These are phyloP conservation scores for Ctenomys sociabilis DNA, from an alignment of 2,113 vertebrate species.

Conservation along the genomic window DNA sequence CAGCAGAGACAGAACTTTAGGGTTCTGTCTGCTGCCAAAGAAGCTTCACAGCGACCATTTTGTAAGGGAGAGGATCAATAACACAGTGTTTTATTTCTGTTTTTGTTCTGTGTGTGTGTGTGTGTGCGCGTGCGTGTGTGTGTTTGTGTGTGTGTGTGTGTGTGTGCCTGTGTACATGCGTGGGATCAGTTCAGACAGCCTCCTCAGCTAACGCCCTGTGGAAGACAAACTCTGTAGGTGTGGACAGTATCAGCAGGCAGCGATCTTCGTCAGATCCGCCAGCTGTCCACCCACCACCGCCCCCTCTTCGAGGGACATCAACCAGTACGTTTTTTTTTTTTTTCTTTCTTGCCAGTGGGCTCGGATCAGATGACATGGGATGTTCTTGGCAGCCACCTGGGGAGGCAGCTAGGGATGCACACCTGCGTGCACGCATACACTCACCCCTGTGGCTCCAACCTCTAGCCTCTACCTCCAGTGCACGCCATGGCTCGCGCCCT, in stretches of 20 bases:
- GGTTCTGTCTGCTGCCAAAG: neutral
- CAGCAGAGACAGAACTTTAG: neutral
- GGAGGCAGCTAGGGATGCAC: neutral
- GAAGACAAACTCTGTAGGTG: slow-evolving; percentile 94
- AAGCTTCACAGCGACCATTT: neutral
- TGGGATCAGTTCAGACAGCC: slow-evolving; percentile 90
- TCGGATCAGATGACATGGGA: neutral
- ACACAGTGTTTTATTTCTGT: slow-evolving; percentile 86
- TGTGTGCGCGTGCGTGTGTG: neutral
- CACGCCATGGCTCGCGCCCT: neutral
- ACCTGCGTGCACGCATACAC: neutral
- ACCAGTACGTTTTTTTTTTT: slow-evolving; percentile 90
- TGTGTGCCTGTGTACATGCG: neutral
- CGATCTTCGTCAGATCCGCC: slow-evolving; percentile 98
- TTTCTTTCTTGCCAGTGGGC: slow-evolving; percentile 61
- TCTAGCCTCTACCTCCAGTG: neutral
- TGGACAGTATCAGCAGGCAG: slow-evolving; percentile 92
- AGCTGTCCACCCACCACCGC: slow-evolving; percentile 97
- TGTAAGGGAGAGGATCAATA: slow-evolving; percentile 76
- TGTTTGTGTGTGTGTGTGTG: neutral
- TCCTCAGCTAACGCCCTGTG: slow-evolving; percentile 90
- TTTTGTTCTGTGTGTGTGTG: slow-evolving; percentile 53
- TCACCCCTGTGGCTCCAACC: neutral
- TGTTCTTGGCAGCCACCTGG: neutral
- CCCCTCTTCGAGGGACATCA: slow-evolving; percentile 95